Evolutionary conservation across 2,888 invertebrate genomes (phyloP).

Genomic region (Polylopha cassiicola): DNA sequence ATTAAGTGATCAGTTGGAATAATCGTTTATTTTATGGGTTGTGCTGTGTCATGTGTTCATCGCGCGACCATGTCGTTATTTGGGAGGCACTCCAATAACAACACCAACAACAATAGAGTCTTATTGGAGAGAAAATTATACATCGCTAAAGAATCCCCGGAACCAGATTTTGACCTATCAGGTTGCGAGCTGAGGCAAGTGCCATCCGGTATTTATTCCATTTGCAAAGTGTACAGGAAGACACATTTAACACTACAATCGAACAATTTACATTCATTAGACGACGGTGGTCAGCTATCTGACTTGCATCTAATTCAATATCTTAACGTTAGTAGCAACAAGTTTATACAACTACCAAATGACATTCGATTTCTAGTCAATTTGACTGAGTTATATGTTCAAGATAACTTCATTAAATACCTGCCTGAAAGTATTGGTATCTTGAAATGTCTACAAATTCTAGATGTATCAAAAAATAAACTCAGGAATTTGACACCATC

Average conservation of each 20-base stretch:
- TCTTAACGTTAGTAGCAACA: constrained; percentile 82
- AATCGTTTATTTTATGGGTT: constrained; percentile 60
- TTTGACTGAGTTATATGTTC: constrained; percentile 84
- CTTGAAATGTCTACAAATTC: constrained; percentile 79
- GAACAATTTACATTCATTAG: constrained; percentile 82
- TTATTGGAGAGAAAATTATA: constrained; percentile 66
- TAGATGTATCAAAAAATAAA: constrained; percentile 84
- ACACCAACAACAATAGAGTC: constrained; percentile 46
- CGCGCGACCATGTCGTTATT: constrained; percentile 65
- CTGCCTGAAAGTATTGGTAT: constrained; percentile 83
- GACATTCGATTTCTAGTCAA: constrained; percentile 81
- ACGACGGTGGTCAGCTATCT: constrained; percentile 83
- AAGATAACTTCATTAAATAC: constrained; percentile 82
- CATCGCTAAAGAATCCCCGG: constrained; percentile 83
- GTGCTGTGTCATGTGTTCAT: constrained; percentile 60
- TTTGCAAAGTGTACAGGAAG: constrained; percentile 90
- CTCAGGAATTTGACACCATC: constrained; percentile 79
- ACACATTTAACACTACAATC: constrained; percentile 80
- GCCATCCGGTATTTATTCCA: constrained; percentile 86
- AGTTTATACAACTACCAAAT: constrained; percentile 79
- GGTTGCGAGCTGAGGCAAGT: constrained; percentile 85
- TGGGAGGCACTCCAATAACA: constrained; percentile 48
- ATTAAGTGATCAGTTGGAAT: constrained; percentile 26
- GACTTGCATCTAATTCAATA: constrained; percentile 82
- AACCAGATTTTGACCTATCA: constrained; percentile 87